A percentile compares a stretch with the other conserved stretches of the same genome.
Conservation (phyloP, 2,888 invertebrate genomes). For the Zootermopsis nevadensis region DNA sequence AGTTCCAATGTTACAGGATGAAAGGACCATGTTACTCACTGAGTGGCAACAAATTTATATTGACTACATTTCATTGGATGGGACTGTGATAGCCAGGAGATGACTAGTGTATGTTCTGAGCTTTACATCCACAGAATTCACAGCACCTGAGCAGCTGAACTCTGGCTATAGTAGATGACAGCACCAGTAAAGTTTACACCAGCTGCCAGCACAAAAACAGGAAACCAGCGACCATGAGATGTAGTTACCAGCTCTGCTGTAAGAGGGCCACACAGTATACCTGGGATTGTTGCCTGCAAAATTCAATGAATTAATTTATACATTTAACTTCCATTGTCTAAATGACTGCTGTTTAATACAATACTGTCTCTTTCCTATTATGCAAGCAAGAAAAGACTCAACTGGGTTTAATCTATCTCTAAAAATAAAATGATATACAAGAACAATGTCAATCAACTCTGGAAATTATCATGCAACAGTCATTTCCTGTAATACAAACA, state of each 20-base stretch:
- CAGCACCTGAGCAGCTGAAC: slow-evolving; percentile 73
- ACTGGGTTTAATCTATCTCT: no score
- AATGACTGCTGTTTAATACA: no score
- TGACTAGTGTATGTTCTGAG: slow-evolving; percentile 13
- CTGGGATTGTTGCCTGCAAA: slow-evolving; percentile 76
- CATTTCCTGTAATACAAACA: no score
- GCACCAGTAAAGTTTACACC: slow-evolving; percentile 78
- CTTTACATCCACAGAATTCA: background rate
- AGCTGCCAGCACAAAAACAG: slow-evolving; percentile 78
- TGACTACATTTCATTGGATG: background rate
- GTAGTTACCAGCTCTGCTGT: slow-evolving; percentile 79
- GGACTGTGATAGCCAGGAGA: background rate
- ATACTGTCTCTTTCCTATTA: no score
- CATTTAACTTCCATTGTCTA: background rate
- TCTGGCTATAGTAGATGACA: slow-evolving; percentile 78
- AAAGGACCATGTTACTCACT: background rate
- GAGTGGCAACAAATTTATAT: background rate
- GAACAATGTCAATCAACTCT: no score
- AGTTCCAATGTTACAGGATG: background rate
- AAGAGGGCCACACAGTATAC: slow-evolving; percentile 79
- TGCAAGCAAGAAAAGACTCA: no score
- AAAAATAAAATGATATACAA: no score
- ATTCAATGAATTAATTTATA: slow-evolving; percentile 36
- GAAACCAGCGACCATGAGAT: slow-evolving; percentile 78
- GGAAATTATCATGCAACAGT: no score